These are phyloP conservation scores for Manduca sexta DNA, from an alignment of 1,140 invertebrate genomes.

Conservation along the genomic window DNA sequence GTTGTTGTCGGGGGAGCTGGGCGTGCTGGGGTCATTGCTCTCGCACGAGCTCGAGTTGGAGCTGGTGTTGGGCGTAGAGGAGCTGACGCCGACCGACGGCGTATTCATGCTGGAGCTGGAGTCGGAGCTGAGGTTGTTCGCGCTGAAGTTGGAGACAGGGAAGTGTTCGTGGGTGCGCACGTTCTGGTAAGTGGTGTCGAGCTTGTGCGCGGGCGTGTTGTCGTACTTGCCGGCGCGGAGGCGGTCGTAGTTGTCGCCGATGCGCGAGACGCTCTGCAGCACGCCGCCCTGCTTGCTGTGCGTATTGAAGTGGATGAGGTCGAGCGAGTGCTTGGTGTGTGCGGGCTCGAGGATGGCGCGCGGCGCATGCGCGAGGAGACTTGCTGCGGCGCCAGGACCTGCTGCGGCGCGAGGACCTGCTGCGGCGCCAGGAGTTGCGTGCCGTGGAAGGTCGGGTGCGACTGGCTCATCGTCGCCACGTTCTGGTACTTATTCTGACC, in stretches of 20 bases:
- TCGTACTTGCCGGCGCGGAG: constrained; percentile 43
- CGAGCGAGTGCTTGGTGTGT: constrained; percentile 40
- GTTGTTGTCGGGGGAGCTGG: constrained; percentile 60
- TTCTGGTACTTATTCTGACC: constrained; percentile 53
- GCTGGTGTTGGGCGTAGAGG: constrained; percentile 58
- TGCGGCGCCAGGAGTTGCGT: constrained; percentile 9
- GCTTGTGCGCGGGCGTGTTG: constrained; percentile 34
- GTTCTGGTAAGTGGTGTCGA: constrained; percentile 53
- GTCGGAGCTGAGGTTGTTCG: constrained; percentile 52
- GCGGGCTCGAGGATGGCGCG: constrained; percentile 41
- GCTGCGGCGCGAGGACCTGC: constrained; percentile 14
- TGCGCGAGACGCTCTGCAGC: constrained; percentile 41
- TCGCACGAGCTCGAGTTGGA: constrained; percentile 61
- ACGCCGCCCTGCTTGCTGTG: constrained; percentile 37
- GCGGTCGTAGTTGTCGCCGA: constrained; percentile 43
- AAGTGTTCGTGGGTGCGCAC: constrained; percentile 42
- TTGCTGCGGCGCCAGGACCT: constrained; percentile 23
- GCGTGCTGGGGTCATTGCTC: constrained; percentile 63
- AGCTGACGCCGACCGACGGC: constrained; percentile 52
- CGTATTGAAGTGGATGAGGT: constrained; percentile 51
- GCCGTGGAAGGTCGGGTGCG: constrained; percentile 50
- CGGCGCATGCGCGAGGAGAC: constrained; percentile 28
- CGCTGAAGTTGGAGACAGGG: constrained; percentile 39
- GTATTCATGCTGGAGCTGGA: constrained; percentile 67
- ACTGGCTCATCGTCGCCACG: constrained; percentile 49